Percentiles rank a stretch among this genome's conserved stretches.
These are phyloP conservation scores for Brachionus rubens DNA, from an alignment of 1,140 invertebrate species.

Conservation along the genomic window DNA sequence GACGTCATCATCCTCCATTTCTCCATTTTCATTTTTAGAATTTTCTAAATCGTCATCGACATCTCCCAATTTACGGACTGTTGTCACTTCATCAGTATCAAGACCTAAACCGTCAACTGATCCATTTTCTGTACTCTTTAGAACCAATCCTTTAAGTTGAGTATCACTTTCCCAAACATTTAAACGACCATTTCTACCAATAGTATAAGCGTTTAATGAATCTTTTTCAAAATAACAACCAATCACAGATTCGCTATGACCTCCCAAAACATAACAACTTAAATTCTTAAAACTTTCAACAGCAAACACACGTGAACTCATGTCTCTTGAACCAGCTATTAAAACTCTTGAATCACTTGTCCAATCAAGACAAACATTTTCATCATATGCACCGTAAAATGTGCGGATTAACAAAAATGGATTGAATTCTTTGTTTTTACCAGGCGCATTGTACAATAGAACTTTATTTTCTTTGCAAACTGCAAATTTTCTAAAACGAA, in stretches of 20 bases:
- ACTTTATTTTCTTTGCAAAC: conserved; percentile 80
- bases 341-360: conserved; percentile 80
- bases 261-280: conserved; percentile 67
- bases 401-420: conserved; percentile 80
- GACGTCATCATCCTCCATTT: background rate
- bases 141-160: conserved; percentile 66
- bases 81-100: conserved; percentile 58
- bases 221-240: conserved; percentile 81
- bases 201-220: conserved; percentile 69
- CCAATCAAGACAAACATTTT: conserved; percentile 82
- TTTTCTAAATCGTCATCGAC: conserved; percentile 54
- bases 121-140: conserved; percentile 46
- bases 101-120: conserved; percentile 47
- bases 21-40: background rate
- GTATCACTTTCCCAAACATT: conserved; percentile 83
- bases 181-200: conserved; percentile 66
- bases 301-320: conserved; percentile 74
- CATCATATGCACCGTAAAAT: conserved; percentile 74
- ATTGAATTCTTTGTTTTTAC: conserved; percentile 76
- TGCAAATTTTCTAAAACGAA: conserved; percentile 74
- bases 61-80: conserved; percentile 51
- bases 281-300: conserved; percentile 71
- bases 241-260: conserved; percentile 77
- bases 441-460: conserved; percentile 80
- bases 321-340: conserved; percentile 80